Base-by-base conservation (phyloP, 2,888 invertebrate species). In the Vesta saturnalis region DNA sequence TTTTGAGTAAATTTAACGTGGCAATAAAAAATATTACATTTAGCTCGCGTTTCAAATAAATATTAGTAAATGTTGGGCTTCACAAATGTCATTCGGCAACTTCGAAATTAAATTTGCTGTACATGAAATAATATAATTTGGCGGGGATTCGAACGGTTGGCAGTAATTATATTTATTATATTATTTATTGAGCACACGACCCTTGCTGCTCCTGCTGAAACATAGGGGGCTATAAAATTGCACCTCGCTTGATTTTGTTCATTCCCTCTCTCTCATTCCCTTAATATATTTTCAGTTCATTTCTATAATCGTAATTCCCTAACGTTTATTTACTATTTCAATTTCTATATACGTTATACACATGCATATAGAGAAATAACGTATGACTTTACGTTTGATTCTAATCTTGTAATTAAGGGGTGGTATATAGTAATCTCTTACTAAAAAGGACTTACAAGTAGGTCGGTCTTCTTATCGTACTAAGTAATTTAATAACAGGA, bases 71-170 rank as follows among this genome's bases (percentile, higher is more conserved):
- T 76, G 76, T 77, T 73, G 74, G 74, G 76, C 74, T 76, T 76
- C 76, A 69, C 73, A 73, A 74, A 76, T 76, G 74, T 73, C 73
- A 72, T 73, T 76, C 73, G 73, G 73, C 70, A 77, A 76, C 72
- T 76, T 73, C 63, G 73, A 77, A 78, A 78, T 78, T 75, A 74
- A 78, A 79, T 79, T 79, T 77, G 74, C 75, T 73, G 76, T 75
- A 77, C 77, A 77, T 77, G 78, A 77, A 78, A 78, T 77, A 77
- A 78, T 76, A 76, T 76, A 77, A 78, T 78, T 79, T 77, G 75
- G 70, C 70, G 74, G 67, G 72, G 74, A 69, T 71, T 72, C 68
- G 69, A 69, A 67, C 71, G 68, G 69, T 74, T 74, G 74, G 71
- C 70, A 62, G 71, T 77, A 77, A 77, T 77, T 78, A 77, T 77